phyloP scores from a whole-genome alignment of 2,797 vertebrate genomes.

The Caiman crocodilus region DNA sequence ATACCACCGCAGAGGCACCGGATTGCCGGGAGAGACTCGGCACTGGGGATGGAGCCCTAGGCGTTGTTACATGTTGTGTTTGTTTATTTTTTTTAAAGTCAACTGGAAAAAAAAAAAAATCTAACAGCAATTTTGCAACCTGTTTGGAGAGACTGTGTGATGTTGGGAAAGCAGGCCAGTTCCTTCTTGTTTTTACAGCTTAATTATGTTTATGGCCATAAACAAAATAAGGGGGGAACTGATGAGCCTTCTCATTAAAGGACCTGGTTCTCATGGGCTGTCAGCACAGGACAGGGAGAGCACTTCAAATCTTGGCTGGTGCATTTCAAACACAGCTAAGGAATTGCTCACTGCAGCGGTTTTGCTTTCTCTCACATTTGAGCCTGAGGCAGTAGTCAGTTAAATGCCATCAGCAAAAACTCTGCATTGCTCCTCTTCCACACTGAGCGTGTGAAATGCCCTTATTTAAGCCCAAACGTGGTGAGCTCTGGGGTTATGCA shows the following conservation, averaged over 20 bases:
- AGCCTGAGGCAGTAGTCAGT: fast-evolving
- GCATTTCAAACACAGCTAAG: neutral
- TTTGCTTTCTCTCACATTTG: neutral
- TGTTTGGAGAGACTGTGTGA: neutral
- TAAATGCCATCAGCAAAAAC: neutral
- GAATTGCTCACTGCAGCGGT: neutral
- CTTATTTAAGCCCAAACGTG: neutral
- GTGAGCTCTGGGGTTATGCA: neutral
- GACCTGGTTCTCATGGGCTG: neutral
- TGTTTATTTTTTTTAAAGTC: slow-evolving; percentile 11
- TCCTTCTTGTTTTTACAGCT: neutral
- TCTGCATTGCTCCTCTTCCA: fast-evolving
- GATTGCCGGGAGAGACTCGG: neutral
- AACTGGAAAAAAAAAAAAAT: neutral
- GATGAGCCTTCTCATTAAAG: neutral
- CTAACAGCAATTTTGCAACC: neutral
- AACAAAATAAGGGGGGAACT: neutral
- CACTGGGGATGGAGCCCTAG: slow-evolving; percentile 9
- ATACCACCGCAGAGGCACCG: neutral
- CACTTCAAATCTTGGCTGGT: neutral
- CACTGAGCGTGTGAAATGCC: fast-evolving
- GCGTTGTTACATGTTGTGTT: neutral
- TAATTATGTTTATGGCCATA: neutral
- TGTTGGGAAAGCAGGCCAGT: neutral
- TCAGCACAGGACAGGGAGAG: neutral